Base-by-base conservation (phyloP, 2,113 vertebrate genomes). In the Genyomyrus donnyi region DNA sequence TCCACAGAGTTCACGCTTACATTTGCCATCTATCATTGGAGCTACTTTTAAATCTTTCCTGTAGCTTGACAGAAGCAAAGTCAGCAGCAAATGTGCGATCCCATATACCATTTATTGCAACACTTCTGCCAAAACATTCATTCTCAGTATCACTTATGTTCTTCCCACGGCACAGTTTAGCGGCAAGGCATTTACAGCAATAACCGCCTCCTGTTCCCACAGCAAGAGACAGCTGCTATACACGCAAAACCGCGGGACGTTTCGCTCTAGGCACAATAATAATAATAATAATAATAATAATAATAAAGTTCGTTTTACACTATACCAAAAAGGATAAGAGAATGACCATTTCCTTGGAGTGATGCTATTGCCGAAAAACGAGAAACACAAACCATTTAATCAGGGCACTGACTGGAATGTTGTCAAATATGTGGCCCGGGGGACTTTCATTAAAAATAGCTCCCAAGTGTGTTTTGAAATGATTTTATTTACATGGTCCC, bases 361-460 rank as follows among this genome's bases (percentile, higher is more conserved):
- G 31, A 17, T 80, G 31, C 15, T 80, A 19, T 53, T 53, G 19
- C 70, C 80, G 9, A 49, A 83, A 80, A 58, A 88, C 87, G 42
- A 21, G 46, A 42, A 50, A 85, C 39, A 35, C 39, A 66, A 42
- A 31, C 83, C 45, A 13, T 87, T 85, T 87, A 21, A 90, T 52
- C 85, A 86, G 80, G 17, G 62, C 46, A 87, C 24, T 27, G 49
- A 52, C 45, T 90, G 89, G 85, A 74, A 49, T 39, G 58, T 17
- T 77, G 89, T 70, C 89, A 90, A 87, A 52, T 85, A 89, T 89
- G 50, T 89, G 80, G 39, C 89, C 80, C 83, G 58, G 42, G 3
- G 50, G 85, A 89, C 89, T 66, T 80, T 39, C 17, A 85, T 53
- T 85, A 85, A 89, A 89, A 89, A 89, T 89, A 89, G 77, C 35